Evolutionary conservation across 2,888 invertebrate genomes (phyloP), one percentile per base, ranked within the genome.

Genomic region (Liposcelis brunnea): DNA sequence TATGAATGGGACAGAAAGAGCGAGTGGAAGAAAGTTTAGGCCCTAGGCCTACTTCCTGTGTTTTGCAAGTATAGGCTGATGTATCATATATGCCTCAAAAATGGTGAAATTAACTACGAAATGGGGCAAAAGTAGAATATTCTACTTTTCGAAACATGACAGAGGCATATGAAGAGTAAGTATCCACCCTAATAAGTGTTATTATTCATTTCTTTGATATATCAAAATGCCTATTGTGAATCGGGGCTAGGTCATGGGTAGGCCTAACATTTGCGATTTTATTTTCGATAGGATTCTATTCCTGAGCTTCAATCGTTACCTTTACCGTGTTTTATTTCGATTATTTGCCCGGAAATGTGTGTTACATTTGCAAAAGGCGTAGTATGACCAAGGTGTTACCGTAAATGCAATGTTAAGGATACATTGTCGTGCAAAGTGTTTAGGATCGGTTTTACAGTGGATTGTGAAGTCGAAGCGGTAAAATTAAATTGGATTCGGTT

Each of bases 91-190:
- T 76, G 76, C 76, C 71, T 71, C 74, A 77, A 80, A 78, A 79
- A 81, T 81, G 80, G 75, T 78, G 78, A 76, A 77, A 74, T 75
- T 73, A 73, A 77, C 74, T 73, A 75, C 74, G 75, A 75, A 74
- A 78, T 77, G 74, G 75, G 75, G 75, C 74, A 77, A 73, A 75
- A 79, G 75, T 83, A 81, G 77, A 74, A 75, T 77, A 75, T 78
- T 78, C 74, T 74, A 74, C 74, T 76, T 75, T 69, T 77, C 78
- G 71, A 81, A 83, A 71, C 82, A 85, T 84, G 84, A 83, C 81
- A 79, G 84, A 83, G 75, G 76, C 77, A 77, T 79, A 77, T 79
- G 84, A 85, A 75, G 81, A 82, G 84, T 85, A 72, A 82, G 81
- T 77, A 63, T 51, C 42, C n/a, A 31, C 31, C 32, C 33, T 38